Evolutionary conservation across 1,140 invertebrate genomes (phyloP).

Genomic region (Mactra quadrangularis): DNA sequence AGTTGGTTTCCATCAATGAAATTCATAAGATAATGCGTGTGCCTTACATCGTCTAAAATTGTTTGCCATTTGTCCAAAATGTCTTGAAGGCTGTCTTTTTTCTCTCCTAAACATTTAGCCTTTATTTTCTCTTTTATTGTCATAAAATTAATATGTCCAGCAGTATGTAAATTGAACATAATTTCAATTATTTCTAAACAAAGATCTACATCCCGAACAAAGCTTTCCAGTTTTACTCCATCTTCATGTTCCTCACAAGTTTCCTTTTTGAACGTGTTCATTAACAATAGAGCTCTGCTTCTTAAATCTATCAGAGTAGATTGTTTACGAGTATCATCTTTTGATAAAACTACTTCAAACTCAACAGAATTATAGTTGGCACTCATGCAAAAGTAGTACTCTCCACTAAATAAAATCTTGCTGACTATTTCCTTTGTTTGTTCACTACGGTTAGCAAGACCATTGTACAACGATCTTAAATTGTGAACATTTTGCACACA

Average conservation of each 20-base stretch:
- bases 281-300: slow-evolving; percentile 68
- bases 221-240: no score
- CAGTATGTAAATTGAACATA: slow-evolving; percentile 45
- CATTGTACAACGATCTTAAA: slow-evolving; percentile 66
- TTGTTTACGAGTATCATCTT: slow-evolving; percentile 9
- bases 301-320: slow-evolving; percentile 66
- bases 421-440: slow-evolving; percentile 69
- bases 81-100: slow-evolving; percentile 11
- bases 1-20: slow-evolving; percentile 64
- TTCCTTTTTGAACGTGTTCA: slow-evolving; percentile 64
- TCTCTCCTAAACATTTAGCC: slow-evolving; percentile 7
- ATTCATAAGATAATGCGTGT: slow-evolving; percentile 66
- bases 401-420: slow-evolving; percentile 59
- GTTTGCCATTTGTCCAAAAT: slow-evolving; percentile 50
- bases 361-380: neutral
- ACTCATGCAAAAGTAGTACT: slow-evolving; percentile 57
- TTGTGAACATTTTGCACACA: slow-evolving; percentile 67
- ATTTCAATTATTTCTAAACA: slow-evolving; percentile 57
- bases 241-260: neutral
- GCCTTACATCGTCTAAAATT: slow-evolving; percentile 19
- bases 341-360: slow-evolving; percentile 56
- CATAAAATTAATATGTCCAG: slow-evolving; percentile 64
- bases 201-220: slow-evolving; percentile 59
- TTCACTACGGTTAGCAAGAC: slow-evolving; percentile 72
- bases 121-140: slow-evolving; percentile 13